These are phyloP conservation scores for Fabriciana adippe DNA, from an alignment of 2,888 invertebrate genomes.

Conservation along the genomic window DNA sequence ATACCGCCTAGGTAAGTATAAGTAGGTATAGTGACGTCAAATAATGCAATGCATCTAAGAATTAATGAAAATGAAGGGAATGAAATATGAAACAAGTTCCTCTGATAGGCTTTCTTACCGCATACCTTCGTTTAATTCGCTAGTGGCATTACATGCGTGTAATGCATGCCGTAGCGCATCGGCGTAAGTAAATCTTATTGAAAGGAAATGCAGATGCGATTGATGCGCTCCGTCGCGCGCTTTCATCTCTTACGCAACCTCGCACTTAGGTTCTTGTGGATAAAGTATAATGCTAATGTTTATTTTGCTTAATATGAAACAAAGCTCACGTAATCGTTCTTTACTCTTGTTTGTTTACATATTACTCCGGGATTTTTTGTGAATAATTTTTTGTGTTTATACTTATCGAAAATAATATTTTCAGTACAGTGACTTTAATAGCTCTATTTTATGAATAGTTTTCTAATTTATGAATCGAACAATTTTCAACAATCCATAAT, in stretches of 20 bases:
- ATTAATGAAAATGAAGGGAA: slow-evolving; percentile 8
- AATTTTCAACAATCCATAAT: no score
- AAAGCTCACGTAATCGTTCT: no score
- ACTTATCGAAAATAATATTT: no score
- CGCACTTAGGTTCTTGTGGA: slow-evolving; percentile 13
- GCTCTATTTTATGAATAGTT: no score
- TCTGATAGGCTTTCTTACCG: slow-evolving; percentile 1
- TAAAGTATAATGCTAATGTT: slow-evolving; percentile 15
- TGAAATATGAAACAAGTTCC: slow-evolving; percentile 13
- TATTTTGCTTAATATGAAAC: slow-evolving; percentile 4
- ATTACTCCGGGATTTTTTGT: background rate
- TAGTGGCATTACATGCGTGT: slow-evolving; percentile 18
- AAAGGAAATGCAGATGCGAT: slow-evolving; percentile 39
- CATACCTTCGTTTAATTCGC: slow-evolving; percentile 21
- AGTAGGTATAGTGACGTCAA: no score
- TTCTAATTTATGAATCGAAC: no score
- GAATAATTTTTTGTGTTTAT: no score
- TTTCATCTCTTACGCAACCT: slow-evolving; percentile 60
- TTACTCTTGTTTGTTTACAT: slow-evolving; percentile 1
- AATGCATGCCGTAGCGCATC: slow-evolving; percentile 24
- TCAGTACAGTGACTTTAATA: no score
- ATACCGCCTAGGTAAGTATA: no score
- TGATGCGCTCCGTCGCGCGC: slow-evolving; percentile 60
- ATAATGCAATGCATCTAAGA: background rate
- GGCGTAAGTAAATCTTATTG: slow-evolving; percentile 38